phyloP scores from a whole-genome alignment of 2,888 invertebrate genomes.

The Anthophora plumipes region DNA sequence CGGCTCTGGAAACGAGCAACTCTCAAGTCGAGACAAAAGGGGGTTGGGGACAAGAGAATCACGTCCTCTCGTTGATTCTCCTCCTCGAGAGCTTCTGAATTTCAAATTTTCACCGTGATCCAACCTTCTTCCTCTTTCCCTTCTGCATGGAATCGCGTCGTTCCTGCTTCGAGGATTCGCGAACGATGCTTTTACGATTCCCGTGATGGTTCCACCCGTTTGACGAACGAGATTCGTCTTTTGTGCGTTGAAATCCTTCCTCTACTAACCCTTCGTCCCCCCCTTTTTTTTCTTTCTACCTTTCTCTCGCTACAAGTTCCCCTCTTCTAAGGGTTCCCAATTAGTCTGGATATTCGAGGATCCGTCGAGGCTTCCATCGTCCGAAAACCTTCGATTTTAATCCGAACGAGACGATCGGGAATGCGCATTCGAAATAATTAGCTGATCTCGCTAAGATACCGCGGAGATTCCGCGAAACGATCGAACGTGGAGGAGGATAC shows the following conservation, averaged over 20 bases:
- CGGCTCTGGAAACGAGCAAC: constrained; percentile 58
- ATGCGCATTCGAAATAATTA: constrained; percentile 84
- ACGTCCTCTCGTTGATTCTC: constrained; percentile 29
- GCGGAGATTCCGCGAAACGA: constrained; percentile 72
- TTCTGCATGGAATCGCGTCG: constrained; percentile 17
- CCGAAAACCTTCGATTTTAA: constrained; percentile 81
- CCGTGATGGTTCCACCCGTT: constrained; percentile 18
- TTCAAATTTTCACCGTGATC: constrained; percentile 79
- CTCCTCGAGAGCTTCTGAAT: constrained; percentile 78
- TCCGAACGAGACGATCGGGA: constrained; percentile 80
- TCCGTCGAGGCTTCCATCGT: constrained; percentile 73
- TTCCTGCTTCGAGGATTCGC: constrained; percentile 43
- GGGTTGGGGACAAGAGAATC: constrained; percentile 52
- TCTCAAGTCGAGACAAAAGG: constrained; percentile 74
- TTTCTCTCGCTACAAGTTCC: constrained; percentile 44
- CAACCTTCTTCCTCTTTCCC: constrained; percentile 39
- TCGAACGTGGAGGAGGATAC: constrained; percentile 37
- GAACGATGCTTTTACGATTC: constrained; percentile 39
- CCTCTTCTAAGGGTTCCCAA: constrained; percentile 83
- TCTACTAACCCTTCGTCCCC: background rate
- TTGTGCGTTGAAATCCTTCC: constrained; percentile 46
- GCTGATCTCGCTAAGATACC: constrained; percentile 82
- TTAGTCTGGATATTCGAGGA: constrained; percentile 84
- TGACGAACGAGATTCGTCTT: constrained; percentile 52
- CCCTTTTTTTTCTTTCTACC: background rate